Conservation (phyloP, 1,140 invertebrate species). For the Meteorus sp. region DNA sequence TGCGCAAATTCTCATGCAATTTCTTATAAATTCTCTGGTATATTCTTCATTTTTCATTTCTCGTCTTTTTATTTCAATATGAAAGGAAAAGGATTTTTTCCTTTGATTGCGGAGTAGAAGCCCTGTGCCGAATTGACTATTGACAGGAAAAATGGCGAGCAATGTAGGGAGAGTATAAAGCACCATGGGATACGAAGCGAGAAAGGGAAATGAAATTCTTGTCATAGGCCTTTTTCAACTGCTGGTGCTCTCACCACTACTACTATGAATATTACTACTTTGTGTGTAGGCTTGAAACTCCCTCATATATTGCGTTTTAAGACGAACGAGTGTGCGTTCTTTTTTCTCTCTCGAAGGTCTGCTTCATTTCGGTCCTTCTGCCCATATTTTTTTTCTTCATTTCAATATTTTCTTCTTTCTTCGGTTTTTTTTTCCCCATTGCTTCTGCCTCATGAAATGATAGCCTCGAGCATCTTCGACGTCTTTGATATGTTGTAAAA, state of each 20-base stretch:
- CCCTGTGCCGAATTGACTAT: slow-evolving; percentile 37
- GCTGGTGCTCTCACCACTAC: not conserved
- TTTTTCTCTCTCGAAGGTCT: too few relatives aligned
- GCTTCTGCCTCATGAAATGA: slow-evolving; percentile 1
- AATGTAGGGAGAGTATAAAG: not conserved
- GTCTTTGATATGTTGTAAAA: not conserved
- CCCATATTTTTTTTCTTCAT: not conserved
- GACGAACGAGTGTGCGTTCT: too few relatives aligned
- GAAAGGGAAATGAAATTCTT: slow-evolving; percentile 44
- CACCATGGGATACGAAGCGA: slow-evolving; percentile 30
- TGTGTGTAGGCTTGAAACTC: too few relatives aligned
- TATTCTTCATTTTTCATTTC: too few relatives aligned
- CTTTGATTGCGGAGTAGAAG: not conserved
- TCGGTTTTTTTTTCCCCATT: too few relatives aligned
- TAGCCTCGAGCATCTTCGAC: slow-evolving; percentile 8
- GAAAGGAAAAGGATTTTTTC: not conserved
- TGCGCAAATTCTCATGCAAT: too few relatives aligned
- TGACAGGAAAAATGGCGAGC: slow-evolving; percentile 27
- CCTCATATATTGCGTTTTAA: slow-evolving; percentile 6
- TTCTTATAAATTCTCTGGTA: too few relatives aligned
- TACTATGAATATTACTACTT: not conserved
- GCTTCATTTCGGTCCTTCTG: too few relatives aligned
- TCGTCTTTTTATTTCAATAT: too few relatives aligned
- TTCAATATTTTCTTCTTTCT: slow-evolving; percentile 15
- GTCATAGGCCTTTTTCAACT: slow-evolving; percentile 34